These are phyloP conservation scores for Styela plicata DNA, from an alignment of 23 tunicate genomes.

Conservation along the genomic window DNA sequence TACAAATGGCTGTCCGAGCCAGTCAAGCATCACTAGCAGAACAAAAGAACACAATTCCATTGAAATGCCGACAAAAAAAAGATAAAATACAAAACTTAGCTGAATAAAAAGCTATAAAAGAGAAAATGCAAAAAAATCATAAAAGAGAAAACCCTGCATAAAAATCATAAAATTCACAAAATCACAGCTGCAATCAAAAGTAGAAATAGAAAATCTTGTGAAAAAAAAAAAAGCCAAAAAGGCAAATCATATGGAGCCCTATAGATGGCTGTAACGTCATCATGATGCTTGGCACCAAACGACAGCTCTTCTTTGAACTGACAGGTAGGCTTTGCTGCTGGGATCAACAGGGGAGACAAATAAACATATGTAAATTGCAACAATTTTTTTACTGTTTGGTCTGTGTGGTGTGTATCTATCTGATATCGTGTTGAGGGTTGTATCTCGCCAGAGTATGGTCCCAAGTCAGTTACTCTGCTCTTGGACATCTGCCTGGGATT, in stretches of 20 bases:
- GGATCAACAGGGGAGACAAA: no score
- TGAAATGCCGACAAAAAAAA: background rate
- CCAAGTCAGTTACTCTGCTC: no score
- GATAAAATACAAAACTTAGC: background rate
- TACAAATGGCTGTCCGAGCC: constrained; percentile 30
- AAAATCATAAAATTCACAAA: constrained; percentile 16
- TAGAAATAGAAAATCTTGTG: constrained; percentile 6
- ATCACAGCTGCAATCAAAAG: background rate
- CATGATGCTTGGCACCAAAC: background rate
- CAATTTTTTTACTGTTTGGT: no score
- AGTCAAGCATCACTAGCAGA: constrained; percentile 9
- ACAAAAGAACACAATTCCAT: background rate
- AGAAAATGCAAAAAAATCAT: constrained; percentile 2
- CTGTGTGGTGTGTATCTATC: no score
- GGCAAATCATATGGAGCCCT: background rate
- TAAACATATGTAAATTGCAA: no score
- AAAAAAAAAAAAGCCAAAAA: background rate
- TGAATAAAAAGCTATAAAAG: background rate
- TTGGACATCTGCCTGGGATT: no score
- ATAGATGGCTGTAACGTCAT: background rate
- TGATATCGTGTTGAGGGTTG: no score
- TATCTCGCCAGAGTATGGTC: no score
- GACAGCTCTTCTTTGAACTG: background rate
- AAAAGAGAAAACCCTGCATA: background rate
- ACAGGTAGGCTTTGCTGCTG: no score